Evolutionary conservation across 2,797 vertebrate species (phyloP), one percentile per base, ranked within the genome.

Genomic region (Lycodopsis pacificus): DNA sequence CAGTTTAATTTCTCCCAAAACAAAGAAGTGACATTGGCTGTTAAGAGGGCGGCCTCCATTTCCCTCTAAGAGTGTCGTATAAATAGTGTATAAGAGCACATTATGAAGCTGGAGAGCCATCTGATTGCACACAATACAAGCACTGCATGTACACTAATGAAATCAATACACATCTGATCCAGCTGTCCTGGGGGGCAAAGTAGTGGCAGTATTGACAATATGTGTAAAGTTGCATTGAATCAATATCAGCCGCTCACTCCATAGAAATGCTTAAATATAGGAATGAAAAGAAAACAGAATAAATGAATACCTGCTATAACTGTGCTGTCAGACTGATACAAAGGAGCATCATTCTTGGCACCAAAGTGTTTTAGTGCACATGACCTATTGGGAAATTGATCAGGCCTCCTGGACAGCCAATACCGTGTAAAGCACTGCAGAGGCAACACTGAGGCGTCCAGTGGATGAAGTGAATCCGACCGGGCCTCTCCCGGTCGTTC

Each of bases 121-220:
- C n/a, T 67, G 49, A 73, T 40, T 62, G 3, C 7, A 38, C 46
- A 64, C 53, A 69, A 65, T n/a, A 48, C 51, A 72, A 22, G 8
- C n/a, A 3, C 59, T n/a, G 2, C 68, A 40, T 3, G 30, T 59
- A 1, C 32, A 72, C 73, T 30, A 19, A n/a, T 1, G 19, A 65
- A 76, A 86, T 89, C 85, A 76, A 90, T 90, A 72, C 44, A 69
- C 64, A 79, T 79, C 42, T 64, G 70, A 74, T 76, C 51, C 5
- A 25, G 36, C 76, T 22, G 79, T 76, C 64, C 25, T 83, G 68
- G 71, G 83, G 57, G 76, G 48, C 25, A 83, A 76, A 77, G 66
- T 5, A 66, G 14, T 54, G 4, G 63, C 68, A 62, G 69, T 48
- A 83, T 67, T 70, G 85, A 66, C 69, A 69, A n/a, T 14, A 27